Percentiles rank a stretch among this genome's conserved stretches.
Evolutionary conservation across 2,888 invertebrate genomes (phyloP).

Genomic region (Rhagonycha fulva): DNA sequence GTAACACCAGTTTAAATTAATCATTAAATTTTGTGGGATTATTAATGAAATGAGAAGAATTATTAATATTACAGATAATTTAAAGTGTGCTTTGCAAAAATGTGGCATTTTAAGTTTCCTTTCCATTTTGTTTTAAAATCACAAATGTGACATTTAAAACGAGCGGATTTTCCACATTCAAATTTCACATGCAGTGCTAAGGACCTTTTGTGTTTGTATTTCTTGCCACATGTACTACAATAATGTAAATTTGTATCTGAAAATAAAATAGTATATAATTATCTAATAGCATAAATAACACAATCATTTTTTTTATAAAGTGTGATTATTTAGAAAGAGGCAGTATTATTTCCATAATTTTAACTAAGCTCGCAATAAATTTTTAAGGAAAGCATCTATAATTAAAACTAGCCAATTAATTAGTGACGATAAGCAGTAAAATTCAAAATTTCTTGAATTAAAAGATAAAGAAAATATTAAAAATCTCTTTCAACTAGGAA

Average conservation of each 20-base stretch:
- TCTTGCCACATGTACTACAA: neutral
- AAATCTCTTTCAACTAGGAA: no score
- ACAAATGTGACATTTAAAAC: slow-evolving; percentile 47
- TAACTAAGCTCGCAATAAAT: no score
- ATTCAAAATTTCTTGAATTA: no score
- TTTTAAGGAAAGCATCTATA: no score
- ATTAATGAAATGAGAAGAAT: neutral
- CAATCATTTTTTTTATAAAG: neutral
- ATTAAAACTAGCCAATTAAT: no score
- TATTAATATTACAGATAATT: neutral
- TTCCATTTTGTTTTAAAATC: slow-evolving; percentile 49
- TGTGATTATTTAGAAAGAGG: neutral
- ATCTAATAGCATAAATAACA: neutral
- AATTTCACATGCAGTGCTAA: slow-evolving; percentile 15
- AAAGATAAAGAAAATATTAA: no score
- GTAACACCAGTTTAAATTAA: neutral
- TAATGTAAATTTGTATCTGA: neutral
- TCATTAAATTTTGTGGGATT: neutral
- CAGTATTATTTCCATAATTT: no score
- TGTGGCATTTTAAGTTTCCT: slow-evolving; percentile 51
- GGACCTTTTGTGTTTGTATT: slow-evolving; percentile 11
- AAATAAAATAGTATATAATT: neutral
- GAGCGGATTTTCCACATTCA: slow-evolving; percentile 29
- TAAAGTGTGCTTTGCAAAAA: slow-evolving; percentile 39
- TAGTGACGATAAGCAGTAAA: no score